phyloP scores from a whole-genome alignment of 2,113 vertebrate species.

The Apus apus region DNA sequence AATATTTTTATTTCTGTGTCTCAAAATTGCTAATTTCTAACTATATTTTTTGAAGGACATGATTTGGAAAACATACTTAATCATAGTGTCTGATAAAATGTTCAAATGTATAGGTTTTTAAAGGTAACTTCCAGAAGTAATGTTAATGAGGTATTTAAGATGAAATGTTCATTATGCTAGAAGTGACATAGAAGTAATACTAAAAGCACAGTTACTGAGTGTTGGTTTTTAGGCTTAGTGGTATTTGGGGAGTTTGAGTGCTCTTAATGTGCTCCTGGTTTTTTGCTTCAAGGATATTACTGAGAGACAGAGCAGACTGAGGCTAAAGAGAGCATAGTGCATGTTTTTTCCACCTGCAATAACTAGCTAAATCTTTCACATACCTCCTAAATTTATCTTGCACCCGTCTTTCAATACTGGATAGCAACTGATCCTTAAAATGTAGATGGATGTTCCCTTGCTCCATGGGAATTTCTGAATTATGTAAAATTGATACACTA shows the following conservation, averaged over 20 bases:
- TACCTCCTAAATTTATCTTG: background rate
- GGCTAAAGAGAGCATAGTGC: background rate
- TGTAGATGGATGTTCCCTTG: background rate
- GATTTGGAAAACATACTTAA: background rate
- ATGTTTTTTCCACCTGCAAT: background rate
- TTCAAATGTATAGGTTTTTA: background rate
- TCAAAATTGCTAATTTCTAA: background rate
- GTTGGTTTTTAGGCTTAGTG: background rate
- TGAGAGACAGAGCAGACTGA: background rate
- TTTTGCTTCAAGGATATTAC: background rate
- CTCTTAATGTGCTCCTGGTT: background rate
- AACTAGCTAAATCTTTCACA: background rate
- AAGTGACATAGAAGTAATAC: background rate
- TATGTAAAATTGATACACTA: background rate
- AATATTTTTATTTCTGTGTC: background rate
- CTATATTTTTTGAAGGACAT: background rate
- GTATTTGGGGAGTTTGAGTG: background rate
- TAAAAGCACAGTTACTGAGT: background rate
- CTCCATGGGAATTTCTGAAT: background rate
- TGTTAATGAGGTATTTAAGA: background rate
- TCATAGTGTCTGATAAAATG: background rate
- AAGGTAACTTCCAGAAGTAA: background rate
- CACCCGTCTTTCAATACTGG: background rate
- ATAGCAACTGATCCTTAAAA: background rate
- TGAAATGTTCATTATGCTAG: background rate